A percentile compares a stretch with the other conserved stretches of the same genome.
Evolutionary conservation across 2,888 invertebrate species (phyloP).

Genomic region (Pyrrhia umbra): DNA sequence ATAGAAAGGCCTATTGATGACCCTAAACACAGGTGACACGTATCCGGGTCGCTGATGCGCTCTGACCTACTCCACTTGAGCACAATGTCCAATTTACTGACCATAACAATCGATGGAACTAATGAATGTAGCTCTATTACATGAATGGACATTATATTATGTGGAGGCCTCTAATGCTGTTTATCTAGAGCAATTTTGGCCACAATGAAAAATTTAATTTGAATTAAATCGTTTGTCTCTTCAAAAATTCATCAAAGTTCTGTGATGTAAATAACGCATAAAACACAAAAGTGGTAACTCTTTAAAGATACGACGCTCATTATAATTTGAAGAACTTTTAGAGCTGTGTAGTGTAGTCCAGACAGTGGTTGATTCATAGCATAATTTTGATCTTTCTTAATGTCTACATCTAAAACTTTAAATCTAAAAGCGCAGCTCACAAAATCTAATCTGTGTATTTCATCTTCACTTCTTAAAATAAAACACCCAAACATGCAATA

Average conservation of each 20-base stretch:
- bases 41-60: constrained; percentile 54
- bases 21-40: constrained; percentile 51
- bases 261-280: no score
- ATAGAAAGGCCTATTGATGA: constrained; percentile 9
- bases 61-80: constrained; percentile 54
- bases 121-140: constrained; percentile 40
- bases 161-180: background rate
- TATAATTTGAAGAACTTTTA: background rate
- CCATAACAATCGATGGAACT: constrained; percentile 57
- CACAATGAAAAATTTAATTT: background rate
- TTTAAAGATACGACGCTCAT: background rate
- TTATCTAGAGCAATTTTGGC: background rate
- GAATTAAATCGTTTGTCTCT: background rate
- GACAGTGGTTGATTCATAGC: background rate
- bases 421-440: background rate
- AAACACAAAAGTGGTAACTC: background rate
- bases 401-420: no score
- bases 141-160: constrained; percentile 30
- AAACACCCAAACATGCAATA: constrained; percentile 8
- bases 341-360: background rate
- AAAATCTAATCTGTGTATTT: background rate
- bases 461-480: background rate
- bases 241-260: background rate
- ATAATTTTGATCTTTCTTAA: background rate
- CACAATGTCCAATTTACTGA: constrained; percentile 54